These are phyloP conservation scores for Pelobates fuscus DNA, from an alignment of 2,113 vertebrate species.

Conservation along the genomic window DNA sequence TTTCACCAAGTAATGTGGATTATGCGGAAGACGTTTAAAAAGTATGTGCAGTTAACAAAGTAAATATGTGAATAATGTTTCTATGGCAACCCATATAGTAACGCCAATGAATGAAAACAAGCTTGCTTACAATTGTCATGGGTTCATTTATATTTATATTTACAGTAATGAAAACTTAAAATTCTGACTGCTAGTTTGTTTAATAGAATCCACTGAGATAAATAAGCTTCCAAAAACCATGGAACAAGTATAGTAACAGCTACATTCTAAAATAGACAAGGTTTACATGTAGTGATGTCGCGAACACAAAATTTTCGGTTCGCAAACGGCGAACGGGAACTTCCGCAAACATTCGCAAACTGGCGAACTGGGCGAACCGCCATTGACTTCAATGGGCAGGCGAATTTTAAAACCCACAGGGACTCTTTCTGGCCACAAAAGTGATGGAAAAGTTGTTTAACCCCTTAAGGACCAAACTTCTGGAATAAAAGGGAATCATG, in stretches of 20 bases:
- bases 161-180: neutral
- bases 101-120: slow-evolving; percentile 6
- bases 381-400: too few relatives aligned
- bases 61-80: slow-evolving; percentile 29
- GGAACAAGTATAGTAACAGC: neutral
- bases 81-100: slow-evolving; percentile 8
- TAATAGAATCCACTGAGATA: neutral
- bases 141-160: neutral
- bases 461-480: too few relatives aligned
- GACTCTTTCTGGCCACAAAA: too few relatives aligned
- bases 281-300: too few relatives aligned
- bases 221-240: neutral
- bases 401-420: too few relatives aligned
- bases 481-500: too few relatives aligned
- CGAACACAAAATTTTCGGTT: too few relatives aligned
- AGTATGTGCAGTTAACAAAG: slow-evolving; percentile 5
- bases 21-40: neutral
- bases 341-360: too few relatives aligned
- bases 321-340: too few relatives aligned
- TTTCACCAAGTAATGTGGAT: too few relatives aligned
- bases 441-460: too few relatives aligned
- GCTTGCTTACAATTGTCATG: neutral
- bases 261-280: neutral
- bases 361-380: too few relatives aligned
- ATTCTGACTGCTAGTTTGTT: neutral